phyloP scores from a whole-genome alignment of 2,888 invertebrate species.

The Chloroclysta siterata region DNA sequence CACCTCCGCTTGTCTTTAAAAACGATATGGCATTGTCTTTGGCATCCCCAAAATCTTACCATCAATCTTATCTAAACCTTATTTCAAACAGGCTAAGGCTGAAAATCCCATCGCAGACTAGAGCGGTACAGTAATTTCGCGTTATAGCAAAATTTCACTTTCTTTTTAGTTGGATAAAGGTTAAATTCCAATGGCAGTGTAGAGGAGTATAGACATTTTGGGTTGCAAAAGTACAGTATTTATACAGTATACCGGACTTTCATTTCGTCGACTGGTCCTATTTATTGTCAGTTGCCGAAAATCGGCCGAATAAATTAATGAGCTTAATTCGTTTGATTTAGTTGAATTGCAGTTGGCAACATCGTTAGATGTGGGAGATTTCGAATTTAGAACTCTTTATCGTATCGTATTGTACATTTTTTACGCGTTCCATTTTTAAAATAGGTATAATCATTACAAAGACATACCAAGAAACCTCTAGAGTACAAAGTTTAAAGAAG shows the following conservation, averaged over 20 bases:
- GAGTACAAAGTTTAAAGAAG: too few species aligned
- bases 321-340: slow-evolving; percentile 44
- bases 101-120: not conserved
- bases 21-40: slow-evolving; percentile 77
- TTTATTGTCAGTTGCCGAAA: slow-evolving; percentile 73
- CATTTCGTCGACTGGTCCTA: slow-evolving; percentile 70
- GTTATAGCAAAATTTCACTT: not conserved
- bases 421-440: too few species aligned
- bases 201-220: slow-evolving; percentile 34
- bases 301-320: slow-evolving; percentile 70
- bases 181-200: slow-evolving; percentile 11
- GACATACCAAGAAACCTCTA: too few species aligned
- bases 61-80: slow-evolving; percentile 16
- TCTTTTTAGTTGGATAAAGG: not conserved
- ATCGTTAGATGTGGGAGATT: not conserved
- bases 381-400: slow-evolving; percentile 1
- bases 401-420: too few species aligned
- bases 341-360: slow-evolving; percentile 28
- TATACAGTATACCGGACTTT: slow-evolving; percentile 69
- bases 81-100: not conserved
- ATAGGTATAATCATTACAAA: too few species aligned
- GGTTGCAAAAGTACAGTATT: slow-evolving; percentile 55
- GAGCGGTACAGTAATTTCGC: not conserved
- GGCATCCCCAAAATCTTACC: slow-evolving; percentile 23
- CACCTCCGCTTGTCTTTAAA: slow-evolving; percentile 77